phyloP scores from a whole-genome alignment of 2,113 vertebrate species.

The Saccopteryx leptura region DNA sequence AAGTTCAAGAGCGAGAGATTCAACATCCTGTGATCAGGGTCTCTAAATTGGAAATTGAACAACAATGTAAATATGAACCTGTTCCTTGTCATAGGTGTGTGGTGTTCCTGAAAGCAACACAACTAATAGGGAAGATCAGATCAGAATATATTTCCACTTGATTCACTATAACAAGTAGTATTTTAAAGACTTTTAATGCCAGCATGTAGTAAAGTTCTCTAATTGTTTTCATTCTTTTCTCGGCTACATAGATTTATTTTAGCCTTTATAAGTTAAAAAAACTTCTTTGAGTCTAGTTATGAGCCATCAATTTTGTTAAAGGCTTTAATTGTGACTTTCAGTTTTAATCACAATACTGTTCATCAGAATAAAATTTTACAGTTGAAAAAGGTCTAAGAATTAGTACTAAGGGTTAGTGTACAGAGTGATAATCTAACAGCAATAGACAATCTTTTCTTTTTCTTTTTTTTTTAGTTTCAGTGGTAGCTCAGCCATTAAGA shows the following conservation, averaged over 20 bases:
- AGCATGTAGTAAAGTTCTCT: slow-evolving; percentile 41
- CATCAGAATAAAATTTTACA: slow-evolving; percentile 74
- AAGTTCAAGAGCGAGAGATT: slow-evolving; percentile 52
- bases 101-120: slow-evolving; percentile 55
- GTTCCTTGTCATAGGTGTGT: slow-evolving; percentile 6
- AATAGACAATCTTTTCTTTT: slow-evolving; percentile 23
- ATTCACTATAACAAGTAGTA: slow-evolving; percentile 31
- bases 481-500: slow-evolving; percentile 59
- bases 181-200: slow-evolving; percentile 61
- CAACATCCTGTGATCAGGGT: slow-evolving; percentile 35
- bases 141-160: slow-evolving; percentile 50
- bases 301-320: slow-evolving; percentile 55
- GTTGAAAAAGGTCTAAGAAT: slow-evolving; percentile 67
- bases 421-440: slow-evolving; percentile 64
- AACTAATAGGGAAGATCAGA: not conserved
- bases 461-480: slow-evolving; percentile 1
- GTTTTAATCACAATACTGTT: slow-evolving; percentile 67
- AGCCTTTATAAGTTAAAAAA: slow-evolving; percentile 65
- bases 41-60: slow-evolving; percentile 46
- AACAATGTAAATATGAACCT: slow-evolving; percentile 47
- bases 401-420: slow-evolving; percentile 62
- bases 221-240: slow-evolving; percentile 63
- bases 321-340: slow-evolving; percentile 53
- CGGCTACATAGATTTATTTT: slow-evolving; percentile 71
- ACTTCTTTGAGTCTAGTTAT: not conserved